phyloP scores from a whole-genome alignment of 2,797 vertebrate genomes.

The Chiloscyllium punctatum region DNA sequence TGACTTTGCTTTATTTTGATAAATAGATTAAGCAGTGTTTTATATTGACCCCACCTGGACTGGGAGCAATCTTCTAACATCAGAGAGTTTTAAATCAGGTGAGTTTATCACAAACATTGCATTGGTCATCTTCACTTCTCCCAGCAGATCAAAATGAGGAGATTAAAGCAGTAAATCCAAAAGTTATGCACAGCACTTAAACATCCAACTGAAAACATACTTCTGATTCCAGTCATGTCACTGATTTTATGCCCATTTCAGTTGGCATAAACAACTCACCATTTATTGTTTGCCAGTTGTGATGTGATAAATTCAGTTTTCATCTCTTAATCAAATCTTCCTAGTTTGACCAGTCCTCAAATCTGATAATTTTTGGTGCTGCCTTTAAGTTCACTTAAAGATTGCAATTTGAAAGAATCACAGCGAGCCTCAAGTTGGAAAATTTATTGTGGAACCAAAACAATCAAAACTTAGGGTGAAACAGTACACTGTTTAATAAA shows the following conservation, averaged over 20 bases:
- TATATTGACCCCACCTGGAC: too few species aligned
- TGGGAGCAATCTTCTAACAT: too few species aligned
- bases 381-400: background rate
- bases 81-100: background rate
- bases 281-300: background rate
- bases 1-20: too few species aligned
- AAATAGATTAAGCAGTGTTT: too few species aligned
- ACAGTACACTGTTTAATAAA: background rate
- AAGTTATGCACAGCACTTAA: background rate
- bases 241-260: background rate
- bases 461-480: background rate
- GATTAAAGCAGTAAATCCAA: background rate
- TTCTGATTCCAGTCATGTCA: background rate
- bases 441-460: background rate
- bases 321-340: background rate
- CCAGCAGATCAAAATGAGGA: background rate
- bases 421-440: background rate
- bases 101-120: background rate
- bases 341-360: background rate
- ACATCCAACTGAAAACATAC: background rate
- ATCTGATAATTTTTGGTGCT: background rate
- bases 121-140: background rate
- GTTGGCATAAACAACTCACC: background rate
- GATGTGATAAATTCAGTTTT: background rate
- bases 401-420: background rate